phyloP scores from a whole-genome alignment of 2,113 vertebrate genomes.

The Nibea albiflora region DNA sequence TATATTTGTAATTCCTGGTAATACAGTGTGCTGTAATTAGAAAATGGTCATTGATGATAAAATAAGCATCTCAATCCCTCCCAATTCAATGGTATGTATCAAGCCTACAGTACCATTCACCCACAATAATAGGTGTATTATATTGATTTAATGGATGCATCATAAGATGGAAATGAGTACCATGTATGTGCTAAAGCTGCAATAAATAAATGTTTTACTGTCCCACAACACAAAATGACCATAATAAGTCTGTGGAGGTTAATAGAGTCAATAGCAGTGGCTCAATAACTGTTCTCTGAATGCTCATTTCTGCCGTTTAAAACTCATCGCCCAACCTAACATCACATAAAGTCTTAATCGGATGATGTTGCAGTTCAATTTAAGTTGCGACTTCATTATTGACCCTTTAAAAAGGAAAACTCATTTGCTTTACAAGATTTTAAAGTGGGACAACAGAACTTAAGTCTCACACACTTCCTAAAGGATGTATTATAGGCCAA shows the following conservation, averaged over 20 bases:
- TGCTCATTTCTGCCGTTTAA: constrained; percentile 10
- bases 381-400: neutral
- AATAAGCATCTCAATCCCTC: constrained; percentile 6
- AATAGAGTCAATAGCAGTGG: constrained; percentile 35
- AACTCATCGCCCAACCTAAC: neutral
- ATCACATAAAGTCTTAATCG: neutral
- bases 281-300: constrained; percentile 1
- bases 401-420: neutral
- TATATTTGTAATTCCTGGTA: constrained; percentile 19
- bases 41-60: constrained; percentile 18
- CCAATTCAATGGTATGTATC: neutral
- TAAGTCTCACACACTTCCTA: neutral
- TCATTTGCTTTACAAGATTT: neutral
- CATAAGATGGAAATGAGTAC: constrained; percentile 28
- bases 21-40: constrained; percentile 15
- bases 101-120: neutral
- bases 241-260: constrained; percentile 26
- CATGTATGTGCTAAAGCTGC: constrained; percentile 14
- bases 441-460: neutral
- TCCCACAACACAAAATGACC: constrained; percentile 17
- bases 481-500: neutral
- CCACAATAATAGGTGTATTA: constrained; percentile 23
- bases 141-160: constrained; percentile 31
- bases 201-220: constrained; percentile 36
- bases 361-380: constrained; percentile 3